Evolutionary conservation across 1,140 invertebrate genomes (phyloP).

Genomic region (Planococcus citri): DNA sequence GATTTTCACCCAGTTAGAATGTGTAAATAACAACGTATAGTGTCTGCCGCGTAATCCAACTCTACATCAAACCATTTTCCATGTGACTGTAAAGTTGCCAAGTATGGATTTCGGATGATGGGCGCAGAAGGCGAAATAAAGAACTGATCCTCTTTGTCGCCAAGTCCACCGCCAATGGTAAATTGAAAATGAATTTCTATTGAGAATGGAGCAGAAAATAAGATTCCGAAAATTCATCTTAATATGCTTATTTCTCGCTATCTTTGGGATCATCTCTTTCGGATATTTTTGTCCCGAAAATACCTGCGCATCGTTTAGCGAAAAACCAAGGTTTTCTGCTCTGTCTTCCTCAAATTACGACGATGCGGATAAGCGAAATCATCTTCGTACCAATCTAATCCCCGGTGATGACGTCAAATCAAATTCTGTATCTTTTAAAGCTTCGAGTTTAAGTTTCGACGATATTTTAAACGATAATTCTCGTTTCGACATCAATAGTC

Average conservation of each 20-base stretch:
- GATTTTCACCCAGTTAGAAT: too few species aligned
- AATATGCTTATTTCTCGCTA: constrained; percentile 59
- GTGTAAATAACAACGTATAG: too few species aligned
- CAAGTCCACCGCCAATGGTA: too few species aligned
- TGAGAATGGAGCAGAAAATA: constrained; percentile 45
- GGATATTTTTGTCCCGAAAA: constrained; percentile 79
- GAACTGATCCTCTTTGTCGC: too few species aligned
- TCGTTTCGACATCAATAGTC: constrained; percentile 68
- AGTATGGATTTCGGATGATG: background rate
- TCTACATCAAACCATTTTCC: too few species aligned
- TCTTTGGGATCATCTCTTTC: constrained; percentile 71
- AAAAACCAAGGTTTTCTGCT: constrained; percentile 23
- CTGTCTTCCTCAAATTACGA: background rate
- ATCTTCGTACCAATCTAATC: constrained; percentile 36
- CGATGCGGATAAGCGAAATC: constrained; percentile 31
- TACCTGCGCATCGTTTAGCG: constrained; percentile 55
- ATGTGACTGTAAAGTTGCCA: too few species aligned
- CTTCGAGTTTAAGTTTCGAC: constrained; percentile 49
- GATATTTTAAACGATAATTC: constrained; percentile 74
- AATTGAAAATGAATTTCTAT: background rate
- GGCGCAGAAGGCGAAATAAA: too few species aligned
- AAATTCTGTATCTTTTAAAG: constrained; percentile 21
- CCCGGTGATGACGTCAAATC: constrained; percentile 35
- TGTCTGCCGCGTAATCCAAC: too few species aligned
- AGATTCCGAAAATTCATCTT: constrained; percentile 59